Evolutionary conservation across 2,888 invertebrate genomes (phyloP).

Genomic region (Limnephilus rhombicus): DNA sequence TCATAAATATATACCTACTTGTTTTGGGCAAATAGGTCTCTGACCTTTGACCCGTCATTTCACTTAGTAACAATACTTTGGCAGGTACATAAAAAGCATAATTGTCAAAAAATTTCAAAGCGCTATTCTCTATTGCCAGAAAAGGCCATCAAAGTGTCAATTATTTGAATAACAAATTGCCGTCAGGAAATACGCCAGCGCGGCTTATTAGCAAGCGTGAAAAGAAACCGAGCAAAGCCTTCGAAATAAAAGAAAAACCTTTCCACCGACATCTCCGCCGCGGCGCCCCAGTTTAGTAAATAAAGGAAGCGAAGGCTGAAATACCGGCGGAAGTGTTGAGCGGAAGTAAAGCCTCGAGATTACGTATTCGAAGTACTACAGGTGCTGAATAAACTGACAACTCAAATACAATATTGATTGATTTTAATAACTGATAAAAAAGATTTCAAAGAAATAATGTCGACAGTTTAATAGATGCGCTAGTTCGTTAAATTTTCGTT

Average conservation of each 20-base stretch:
- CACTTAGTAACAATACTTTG: neutral
- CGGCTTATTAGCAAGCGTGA: neutral
- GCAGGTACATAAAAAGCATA: neutral
- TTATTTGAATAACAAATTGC: constrained; percentile 1
- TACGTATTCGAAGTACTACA: neutral
- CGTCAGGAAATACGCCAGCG: constrained; percentile 7
- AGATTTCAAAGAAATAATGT: neutral
- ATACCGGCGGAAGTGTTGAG: neutral
- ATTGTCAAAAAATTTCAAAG: neutral
- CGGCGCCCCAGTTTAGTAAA: neutral
- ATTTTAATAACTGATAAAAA: neutral
- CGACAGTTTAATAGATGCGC: neutral
- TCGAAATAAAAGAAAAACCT: neutral
- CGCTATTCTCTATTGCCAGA: neutral
- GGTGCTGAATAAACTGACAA: neutral
- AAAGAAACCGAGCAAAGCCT: neutral
- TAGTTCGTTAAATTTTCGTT: too few species aligned
- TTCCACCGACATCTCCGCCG: neutral
- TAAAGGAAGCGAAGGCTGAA: neutral
- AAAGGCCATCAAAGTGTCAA: neutral
- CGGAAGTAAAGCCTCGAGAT: neutral
- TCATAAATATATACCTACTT: neutral
- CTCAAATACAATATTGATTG: neutral
- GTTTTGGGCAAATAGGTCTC: neutral
- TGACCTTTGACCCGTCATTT: neutral